Conservation (phyloP, 2,113 vertebrate genomes). For the Dicrurus megarhynchus region DNA sequence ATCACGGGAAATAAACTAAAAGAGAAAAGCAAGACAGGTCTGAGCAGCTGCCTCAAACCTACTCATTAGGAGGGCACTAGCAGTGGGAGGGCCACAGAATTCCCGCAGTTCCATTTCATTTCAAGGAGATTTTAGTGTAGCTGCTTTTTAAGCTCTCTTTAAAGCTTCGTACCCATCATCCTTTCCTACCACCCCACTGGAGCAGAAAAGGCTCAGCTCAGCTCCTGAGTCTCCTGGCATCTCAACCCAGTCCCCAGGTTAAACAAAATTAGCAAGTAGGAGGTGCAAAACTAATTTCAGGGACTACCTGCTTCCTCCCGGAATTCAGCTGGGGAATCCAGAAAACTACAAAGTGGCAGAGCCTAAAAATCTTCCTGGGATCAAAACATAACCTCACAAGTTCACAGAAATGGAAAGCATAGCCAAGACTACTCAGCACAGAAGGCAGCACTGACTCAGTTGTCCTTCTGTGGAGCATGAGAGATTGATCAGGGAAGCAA, state of each 20-base stretch:
- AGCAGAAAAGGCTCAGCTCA: not conserved
- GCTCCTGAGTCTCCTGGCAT: not conserved
- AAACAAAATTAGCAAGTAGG: not conserved
- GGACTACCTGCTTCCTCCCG: accelerated
- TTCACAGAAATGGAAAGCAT: not conserved
- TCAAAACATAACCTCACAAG: not conserved
- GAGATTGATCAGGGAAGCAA: not conserved
- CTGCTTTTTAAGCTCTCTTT: not conserved
- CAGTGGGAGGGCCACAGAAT: not conserved
- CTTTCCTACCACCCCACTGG: not conserved
- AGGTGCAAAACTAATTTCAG: not conserved
- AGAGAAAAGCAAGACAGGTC: not conserved
- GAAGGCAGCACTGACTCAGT: not conserved
- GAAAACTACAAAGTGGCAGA: not conserved
- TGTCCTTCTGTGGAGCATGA: not conserved
- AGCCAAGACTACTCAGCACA: not conserved
- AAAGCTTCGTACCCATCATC: not conserved
- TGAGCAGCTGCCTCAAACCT: not conserved
- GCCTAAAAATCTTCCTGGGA: not conserved
- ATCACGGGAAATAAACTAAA: not conserved
- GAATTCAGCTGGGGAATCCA: not conserved
- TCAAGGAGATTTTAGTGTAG: not conserved
- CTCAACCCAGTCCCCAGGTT: not conserved
- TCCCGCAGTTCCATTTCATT: not conserved
- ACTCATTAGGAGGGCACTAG: not conserved